These are phyloP conservation scores for Emydocephalus ijimae DNA, from an alignment of 2,113 vertebrate genomes.

Conservation along the genomic window DNA sequence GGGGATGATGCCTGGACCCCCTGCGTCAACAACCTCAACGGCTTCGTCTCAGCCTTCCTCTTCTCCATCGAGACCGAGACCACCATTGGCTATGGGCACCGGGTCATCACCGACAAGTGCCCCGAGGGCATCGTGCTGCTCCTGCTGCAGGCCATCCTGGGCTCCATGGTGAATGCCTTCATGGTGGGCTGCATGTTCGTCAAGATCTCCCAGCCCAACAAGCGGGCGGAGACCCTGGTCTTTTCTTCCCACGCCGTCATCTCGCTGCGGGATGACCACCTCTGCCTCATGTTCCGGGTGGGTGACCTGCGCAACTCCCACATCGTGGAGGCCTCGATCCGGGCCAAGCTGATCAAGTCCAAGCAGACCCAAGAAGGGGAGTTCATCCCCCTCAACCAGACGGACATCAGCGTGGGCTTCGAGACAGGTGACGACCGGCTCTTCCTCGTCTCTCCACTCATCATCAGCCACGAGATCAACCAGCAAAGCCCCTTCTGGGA, in stretches of 20 bases:
- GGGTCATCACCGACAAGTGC: conserved; percentile 95
- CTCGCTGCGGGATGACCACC: conserved; percentile 76
- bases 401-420: conserved; percentile 84
- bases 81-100: conserved; percentile 93
- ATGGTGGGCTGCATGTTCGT: conserved; percentile 93
- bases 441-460: conserved; percentile 83
- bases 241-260: conserved; percentile 87
- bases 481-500: conserved; percentile 85
- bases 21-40: conserved; percentile 94
- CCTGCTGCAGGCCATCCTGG: conserved; percentile 92
- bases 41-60: conserved; percentile 94
- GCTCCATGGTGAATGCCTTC: conserved; percentile 97
- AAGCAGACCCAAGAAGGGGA: conserved; percentile 86
- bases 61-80: conserved; percentile 98
- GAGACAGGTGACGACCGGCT: conserved; percentile 86
- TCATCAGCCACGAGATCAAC: conserved; percentile 86
- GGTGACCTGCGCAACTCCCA: conserved; percentile 85
- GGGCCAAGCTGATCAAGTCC: conserved; percentile 85
- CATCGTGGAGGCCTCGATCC: conserved; percentile 87
- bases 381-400: conserved; percentile 87
- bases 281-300: conserved; percentile 87
- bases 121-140: conserved; percentile 92
- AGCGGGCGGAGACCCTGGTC: conserved; percentile 81
- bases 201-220: conserved; percentile 89
- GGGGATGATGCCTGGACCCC: conserved; percentile 90